phyloP scores from a whole-genome alignment of 1,140 invertebrate species.

The Drosophila nigromelanica region DNA sequence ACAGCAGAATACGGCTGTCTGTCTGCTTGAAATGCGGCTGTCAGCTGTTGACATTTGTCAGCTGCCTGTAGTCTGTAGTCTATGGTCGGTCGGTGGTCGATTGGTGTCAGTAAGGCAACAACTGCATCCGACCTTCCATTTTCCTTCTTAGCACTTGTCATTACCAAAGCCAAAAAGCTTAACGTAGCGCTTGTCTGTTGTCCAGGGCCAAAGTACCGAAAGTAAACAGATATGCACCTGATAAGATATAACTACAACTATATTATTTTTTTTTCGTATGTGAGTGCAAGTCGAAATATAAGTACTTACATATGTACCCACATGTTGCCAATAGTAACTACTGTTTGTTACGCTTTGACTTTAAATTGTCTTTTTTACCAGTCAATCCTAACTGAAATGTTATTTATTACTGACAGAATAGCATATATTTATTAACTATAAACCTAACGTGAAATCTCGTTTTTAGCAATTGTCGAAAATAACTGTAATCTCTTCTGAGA shows the following conservation, averaged over 20 bases:
- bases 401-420: too few species aligned
- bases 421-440: too few species aligned
- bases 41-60: constrained; percentile 27
- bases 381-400: too few species aligned
- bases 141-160: constrained; percentile 24
- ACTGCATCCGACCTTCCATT: constrained; percentile 15
- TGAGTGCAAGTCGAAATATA: constrained; percentile 7
- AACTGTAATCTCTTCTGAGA: too few species aligned
- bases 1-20: not conserved
- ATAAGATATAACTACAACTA: constrained; percentile 48
- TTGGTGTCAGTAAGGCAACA: constrained; percentile 39
- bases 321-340: not conserved
- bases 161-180: constrained; percentile 39
- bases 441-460: too few species aligned
- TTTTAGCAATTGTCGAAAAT: too few species aligned
- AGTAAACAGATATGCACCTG: constrained; percentile 43
- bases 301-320: constrained; percentile 32
- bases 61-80: not conserved
- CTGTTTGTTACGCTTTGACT: not conserved
- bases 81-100: not conserved
- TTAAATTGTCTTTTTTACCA: too few species aligned
- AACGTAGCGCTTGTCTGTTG: constrained; percentile 17
- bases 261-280: not conserved
- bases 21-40: not conserved
- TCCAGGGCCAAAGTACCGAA: constrained; percentile 51